A percentile compares a stretch with the other conserved stretches of the same genome.
phyloP scores from a whole-genome alignment of 2,797 vertebrate species.

The Antennarius maculatus region DNA sequence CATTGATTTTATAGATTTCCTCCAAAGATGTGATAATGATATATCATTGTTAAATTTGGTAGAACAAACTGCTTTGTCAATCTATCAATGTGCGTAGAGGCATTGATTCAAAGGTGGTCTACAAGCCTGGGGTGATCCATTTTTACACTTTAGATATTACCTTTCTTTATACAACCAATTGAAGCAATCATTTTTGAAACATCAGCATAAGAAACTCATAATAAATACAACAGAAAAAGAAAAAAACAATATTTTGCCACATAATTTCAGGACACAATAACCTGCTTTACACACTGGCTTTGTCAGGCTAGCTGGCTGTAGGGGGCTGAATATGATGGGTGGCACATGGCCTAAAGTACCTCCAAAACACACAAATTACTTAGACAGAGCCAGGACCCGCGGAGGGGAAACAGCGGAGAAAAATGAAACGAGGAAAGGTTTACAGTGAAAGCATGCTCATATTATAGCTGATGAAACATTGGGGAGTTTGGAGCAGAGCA shows the following conservation, averaged over 20 bases:
- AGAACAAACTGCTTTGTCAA: constrained; percentile 99
- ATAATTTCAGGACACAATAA: constrained; percentile 31
- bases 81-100: constrained; percentile 91
- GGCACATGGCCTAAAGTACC: constrained; percentile 46
- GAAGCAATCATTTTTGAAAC: constrained; percentile 19
- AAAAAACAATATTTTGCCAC: not conserved
- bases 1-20: constrained; percentile 99
- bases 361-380: constrained; percentile 63
- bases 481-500: constrained; percentile 50
- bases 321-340: constrained; percentile 44
- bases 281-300: constrained; percentile 16
- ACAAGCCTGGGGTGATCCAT: constrained; percentile 20
- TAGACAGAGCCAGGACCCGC: constrained; percentile 48
- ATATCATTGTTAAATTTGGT: constrained; percentile 99
- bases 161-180: not conserved
- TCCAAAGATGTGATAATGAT: constrained; percentile 99
- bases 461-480: constrained; percentile 71
- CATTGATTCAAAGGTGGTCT: constrained; percentile 83
- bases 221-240: constrained; percentile 7
- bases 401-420: constrained; percentile 47
- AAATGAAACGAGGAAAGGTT: constrained; percentile 74
- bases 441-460: constrained; percentile 69
- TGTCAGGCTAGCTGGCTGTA: constrained; percentile 32
- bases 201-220: constrained; percentile 1
- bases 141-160: constrained; percentile 26